These are phyloP conservation scores for Cervus canadensis DNA, from an alignment of 2,113 vertebrate species.

Conservation along the genomic window DNA sequence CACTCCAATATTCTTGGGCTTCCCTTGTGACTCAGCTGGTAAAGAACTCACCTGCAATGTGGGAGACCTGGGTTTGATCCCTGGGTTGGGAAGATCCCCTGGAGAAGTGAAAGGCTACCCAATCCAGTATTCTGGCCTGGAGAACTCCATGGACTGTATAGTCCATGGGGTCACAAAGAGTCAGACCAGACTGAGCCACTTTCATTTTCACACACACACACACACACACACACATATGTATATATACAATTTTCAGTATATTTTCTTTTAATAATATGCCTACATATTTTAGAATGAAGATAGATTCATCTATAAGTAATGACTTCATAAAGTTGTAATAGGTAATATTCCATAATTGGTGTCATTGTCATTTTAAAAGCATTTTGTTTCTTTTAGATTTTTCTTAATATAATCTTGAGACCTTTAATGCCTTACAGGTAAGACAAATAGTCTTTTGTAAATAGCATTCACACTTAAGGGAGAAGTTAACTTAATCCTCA, in stretches of 20 bases:
- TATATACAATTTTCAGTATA: neutral
- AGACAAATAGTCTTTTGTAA: neutral
- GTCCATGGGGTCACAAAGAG: neutral
- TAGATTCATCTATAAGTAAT: neutral
- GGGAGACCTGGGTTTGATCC: neutral
- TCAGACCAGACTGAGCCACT: neutral
- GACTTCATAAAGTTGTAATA: neutral
- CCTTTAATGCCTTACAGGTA: neutral
- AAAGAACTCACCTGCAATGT: neutral
- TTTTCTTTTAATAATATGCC: neutral
- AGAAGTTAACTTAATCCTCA: neutral
- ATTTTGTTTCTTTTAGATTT: neutral
- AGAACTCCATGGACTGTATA: neutral
- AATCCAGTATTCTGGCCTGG: neutral
- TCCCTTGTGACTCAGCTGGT: neutral
- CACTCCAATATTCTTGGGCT: neutral
- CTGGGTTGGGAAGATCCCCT: neutral
- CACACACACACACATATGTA: neutral
- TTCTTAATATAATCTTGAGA: neutral
- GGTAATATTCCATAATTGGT: neutral
- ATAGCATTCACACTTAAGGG: neutral
- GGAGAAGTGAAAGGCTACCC: neutral
- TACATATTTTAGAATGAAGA: neutral
- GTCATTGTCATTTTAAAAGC: neutral
- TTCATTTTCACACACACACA: neutral